phyloP scores from a whole-genome alignment of 2,888 invertebrate genomes.

The Tetrapedia diversipes region DNA sequence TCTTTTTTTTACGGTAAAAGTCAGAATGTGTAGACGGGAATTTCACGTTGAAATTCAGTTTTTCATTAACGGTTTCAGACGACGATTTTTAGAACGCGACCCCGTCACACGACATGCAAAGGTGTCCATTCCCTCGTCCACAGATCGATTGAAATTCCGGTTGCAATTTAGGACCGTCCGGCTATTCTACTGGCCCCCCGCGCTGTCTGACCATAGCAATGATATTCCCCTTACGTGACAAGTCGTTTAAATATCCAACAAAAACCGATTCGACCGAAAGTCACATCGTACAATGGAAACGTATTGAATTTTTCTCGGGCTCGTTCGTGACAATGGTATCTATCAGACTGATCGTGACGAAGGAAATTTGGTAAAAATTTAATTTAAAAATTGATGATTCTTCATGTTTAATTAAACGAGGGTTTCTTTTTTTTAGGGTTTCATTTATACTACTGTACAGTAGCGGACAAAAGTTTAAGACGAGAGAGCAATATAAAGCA shows the following conservation, averaged over 20 bases:
- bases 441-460: too few species aligned
- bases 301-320: not conserved
- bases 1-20: too few species aligned
- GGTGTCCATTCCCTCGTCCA: constrained; percentile 33
- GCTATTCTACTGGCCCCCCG: not conserved
- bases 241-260: constrained; percentile 42
- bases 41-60: constrained; percentile 11
- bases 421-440: too few species aligned
- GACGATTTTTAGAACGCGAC: constrained; percentile 17
- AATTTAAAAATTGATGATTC: too few species aligned
- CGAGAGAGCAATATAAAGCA: too few species aligned
- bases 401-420: too few species aligned
- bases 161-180: constrained; percentile 33
- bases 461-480: too few species aligned
- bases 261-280: constrained; percentile 32
- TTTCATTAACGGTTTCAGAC: constrained; percentile 34
- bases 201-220: constrained; percentile 3
- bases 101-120: constrained; percentile 32
- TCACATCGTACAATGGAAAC: not conserved
- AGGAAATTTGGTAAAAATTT: not conserved
- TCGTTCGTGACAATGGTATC: not conserved
- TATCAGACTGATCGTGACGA: not conserved
- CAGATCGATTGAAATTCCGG: constrained; percentile 47
- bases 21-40: not conserved
- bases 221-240: constrained; percentile 37